These are phyloP conservation scores for Serilophus lunatus DNA, from an alignment of 2,113 vertebrate species.

Conservation along the genomic window DNA sequence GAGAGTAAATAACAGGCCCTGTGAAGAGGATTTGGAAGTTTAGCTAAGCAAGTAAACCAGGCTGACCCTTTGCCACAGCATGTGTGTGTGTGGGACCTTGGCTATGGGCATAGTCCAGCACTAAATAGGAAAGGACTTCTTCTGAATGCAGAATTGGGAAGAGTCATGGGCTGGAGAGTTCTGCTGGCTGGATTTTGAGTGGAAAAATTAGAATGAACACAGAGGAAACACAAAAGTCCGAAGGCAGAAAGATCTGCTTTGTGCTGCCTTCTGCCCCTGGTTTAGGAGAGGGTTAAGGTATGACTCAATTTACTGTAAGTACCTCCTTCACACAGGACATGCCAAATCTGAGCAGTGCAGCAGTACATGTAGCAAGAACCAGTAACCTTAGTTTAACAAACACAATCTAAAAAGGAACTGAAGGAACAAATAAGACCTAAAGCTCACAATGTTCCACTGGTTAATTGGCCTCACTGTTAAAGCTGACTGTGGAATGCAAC, in stretches of 20 bases:
- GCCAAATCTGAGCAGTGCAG: not conserved
- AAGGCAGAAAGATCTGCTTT: not conserved
- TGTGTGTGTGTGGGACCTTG: not conserved
- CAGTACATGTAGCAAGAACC: not conserved
- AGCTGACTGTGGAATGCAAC: not conserved
- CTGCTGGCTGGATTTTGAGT: not conserved
- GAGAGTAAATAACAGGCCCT: not conserved
- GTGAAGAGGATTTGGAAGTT: not conserved
- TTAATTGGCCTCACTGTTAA: not conserved
- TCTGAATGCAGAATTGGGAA: not conserved
- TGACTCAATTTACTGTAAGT: not conserved
- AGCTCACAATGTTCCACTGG: not conserved
- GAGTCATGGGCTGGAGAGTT: not conserved
- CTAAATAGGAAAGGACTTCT: not conserved
- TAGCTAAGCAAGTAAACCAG: not conserved
- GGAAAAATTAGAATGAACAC: not conserved
- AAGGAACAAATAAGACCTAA: not conserved
- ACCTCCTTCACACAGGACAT: not conserved
- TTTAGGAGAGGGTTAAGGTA: not conserved
- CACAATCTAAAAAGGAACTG: not conserved
- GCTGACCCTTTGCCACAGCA: not conserved
- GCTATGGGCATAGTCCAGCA: not conserved
- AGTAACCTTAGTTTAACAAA: not conserved
- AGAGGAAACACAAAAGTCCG: not conserved
- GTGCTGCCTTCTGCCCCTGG: not conserved